These are phyloP conservation scores for Plotosus lineatus DNA, from an alignment of 2,113 vertebrate genomes.

Conservation along the genomic window DNA sequence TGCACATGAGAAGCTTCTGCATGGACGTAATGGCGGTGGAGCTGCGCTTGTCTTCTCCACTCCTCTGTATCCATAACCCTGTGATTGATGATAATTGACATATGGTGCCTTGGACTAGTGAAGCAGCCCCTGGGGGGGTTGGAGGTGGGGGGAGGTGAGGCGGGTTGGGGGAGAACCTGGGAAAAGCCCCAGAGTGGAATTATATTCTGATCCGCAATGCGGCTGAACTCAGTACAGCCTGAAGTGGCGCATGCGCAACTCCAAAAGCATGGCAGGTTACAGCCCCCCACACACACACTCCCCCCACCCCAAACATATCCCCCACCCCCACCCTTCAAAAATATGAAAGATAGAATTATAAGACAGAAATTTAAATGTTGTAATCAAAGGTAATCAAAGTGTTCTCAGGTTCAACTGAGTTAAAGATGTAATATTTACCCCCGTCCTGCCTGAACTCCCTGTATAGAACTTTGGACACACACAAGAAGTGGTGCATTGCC, in stretches of 20 bases:
- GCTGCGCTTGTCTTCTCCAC: neutral
- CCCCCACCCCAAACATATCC: too few relatives aligned
- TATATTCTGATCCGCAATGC: conserved; percentile 45
- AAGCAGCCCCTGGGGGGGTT: conserved; percentile 12
- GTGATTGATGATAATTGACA: conserved; percentile 40
- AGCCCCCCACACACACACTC: too few relatives aligned
- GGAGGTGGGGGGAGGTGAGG: too few relatives aligned
- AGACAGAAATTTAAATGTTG: conserved; percentile 9
- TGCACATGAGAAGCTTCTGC: conserved; percentile 5
- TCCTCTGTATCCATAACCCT: conserved; percentile 1
- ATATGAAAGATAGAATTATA: neutral
- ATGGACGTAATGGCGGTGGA: neutral
- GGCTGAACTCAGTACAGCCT: conserved; percentile 30
- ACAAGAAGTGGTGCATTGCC: neutral
- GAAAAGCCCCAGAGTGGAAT: conserved; percentile 29
- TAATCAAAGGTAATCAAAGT: conserved; percentile 16
- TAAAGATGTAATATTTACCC: conserved; percentile 22
- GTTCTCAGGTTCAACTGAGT: conserved; percentile 16
- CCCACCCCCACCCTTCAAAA: too few relatives aligned
- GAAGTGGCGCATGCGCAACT: conserved; percentile 8
- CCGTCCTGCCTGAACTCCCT: neutral
- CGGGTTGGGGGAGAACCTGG: conserved; percentile 1
- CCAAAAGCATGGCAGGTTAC: neutral
- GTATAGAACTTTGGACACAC: neutral
- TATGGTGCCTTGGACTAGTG: conserved; percentile 18